Evolutionary conservation across 1,140 invertebrate genomes (phyloP).

Genomic region (Copidosoma floridanum): DNA sequence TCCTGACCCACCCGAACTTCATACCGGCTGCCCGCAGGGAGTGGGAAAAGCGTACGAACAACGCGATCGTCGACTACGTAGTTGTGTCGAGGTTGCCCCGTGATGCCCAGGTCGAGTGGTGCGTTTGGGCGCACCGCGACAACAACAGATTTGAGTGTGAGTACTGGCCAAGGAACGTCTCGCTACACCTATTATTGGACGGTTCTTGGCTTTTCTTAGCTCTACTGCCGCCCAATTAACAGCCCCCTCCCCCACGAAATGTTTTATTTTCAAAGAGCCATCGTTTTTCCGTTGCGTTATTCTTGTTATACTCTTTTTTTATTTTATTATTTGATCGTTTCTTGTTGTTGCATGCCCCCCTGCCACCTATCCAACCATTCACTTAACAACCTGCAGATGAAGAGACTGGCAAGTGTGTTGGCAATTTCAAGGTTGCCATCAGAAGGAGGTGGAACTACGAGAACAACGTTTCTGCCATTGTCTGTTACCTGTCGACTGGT

Average conservation of each 20-base stretch:
- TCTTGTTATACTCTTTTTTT: constrained; percentile 1
- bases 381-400: constrained; percentile 77
- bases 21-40: constrained; percentile 72
- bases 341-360: too few relatives aligned
- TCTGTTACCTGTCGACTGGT: constrained; percentile 77
- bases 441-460: constrained; percentile 84
- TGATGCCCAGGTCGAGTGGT: constrained; percentile 85
- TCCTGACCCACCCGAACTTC: constrained; percentile 69
- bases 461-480: constrained; percentile 79
- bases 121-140: constrained; percentile 83
- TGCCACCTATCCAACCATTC: too few relatives aligned
- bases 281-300: not conserved
- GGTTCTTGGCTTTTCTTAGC: not conserved
- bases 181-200: constrained; percentile 1
- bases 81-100: constrained; percentile 78
- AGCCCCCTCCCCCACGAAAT: not conserved
- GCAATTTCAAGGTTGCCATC: constrained; percentile 76
- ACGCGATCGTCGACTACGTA: constrained; percentile 83
- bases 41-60: constrained; percentile 81
- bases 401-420: constrained; percentile 80
- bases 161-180: too few relatives aligned
- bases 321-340: constrained; percentile 6
- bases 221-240: not conserved
- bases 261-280: constrained; percentile 8
- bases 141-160: constrained; percentile 85